Base-by-base conservation (phyloP, 2,797 vertebrate species). In the Mormyrus proboscirostris region DNA sequence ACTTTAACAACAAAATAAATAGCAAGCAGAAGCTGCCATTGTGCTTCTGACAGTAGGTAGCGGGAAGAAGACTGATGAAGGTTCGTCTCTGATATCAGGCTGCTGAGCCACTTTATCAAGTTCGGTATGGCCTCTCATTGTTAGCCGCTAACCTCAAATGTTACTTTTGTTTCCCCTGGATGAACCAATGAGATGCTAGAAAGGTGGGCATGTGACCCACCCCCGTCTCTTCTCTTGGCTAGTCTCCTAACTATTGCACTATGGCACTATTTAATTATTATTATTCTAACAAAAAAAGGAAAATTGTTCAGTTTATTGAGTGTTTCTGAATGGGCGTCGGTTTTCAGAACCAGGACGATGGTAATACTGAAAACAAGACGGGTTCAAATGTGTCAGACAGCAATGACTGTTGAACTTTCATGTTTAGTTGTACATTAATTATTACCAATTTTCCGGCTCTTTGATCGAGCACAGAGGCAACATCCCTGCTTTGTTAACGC, bases 41-140 rank as follows among this genome's bases (percentile, higher is more conserved):
- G 92, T 93, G 92, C 88, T 49, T 44, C 73, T 91, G 93, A 92
- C 93, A 93, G 91, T 33, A 25, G 25, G 55, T 87, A 38, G 87
- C n/a, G 25, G 25, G 16, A 82, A 62, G n/a, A 87, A 91, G 93
- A 94, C 89, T 93, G 91, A 94, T 93, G 92, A 93, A 89, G 38
- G 41, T 55, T 89, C 38, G 14, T 87, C n/a, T 82, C 76, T 82
- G 49, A 51, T 49, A 12, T 85, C 82, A 85, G 47, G 47, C 82
- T 85, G 47, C n/a, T 22, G 59, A 55, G 59, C 57, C 85, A 89
- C 88, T 90, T 88, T 55, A 86, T 90, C 88, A 91, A 90, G 53
- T 82, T 59, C 41, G 85, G 65, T 79, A 89, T 84, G 69, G 85
- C 53, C 90, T 10, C 5, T 86, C 89, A 89, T 57, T 88, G 69